A percentile compares a stretch with the other conserved stretches of the same genome.
Evolutionary conservation across 2,797 vertebrate genomes (phyloP).

Genomic region (Salmo trutta): DNA sequence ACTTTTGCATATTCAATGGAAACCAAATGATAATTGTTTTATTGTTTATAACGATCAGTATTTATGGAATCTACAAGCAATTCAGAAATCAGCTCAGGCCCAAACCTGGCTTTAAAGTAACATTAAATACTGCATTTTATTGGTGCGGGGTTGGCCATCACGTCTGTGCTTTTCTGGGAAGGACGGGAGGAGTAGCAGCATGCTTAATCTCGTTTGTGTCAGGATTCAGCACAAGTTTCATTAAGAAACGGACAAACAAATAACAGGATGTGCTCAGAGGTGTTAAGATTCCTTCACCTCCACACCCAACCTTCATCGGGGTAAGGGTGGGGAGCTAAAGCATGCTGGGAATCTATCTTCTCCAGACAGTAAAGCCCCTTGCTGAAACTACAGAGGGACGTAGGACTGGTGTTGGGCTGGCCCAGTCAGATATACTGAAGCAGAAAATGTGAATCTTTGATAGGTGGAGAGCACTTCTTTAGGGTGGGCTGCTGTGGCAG

Average conservation of each 20-base stretch:
- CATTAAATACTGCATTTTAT: not conserved
- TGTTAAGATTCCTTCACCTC: not conserved
- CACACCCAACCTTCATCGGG: not conserved
- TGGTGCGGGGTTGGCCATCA: not conserved
- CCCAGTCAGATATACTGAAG: not conserved
- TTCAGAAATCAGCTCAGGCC: not conserved
- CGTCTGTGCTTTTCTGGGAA: not conserved
- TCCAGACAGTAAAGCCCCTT: not conserved
- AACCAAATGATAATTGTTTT: not conserved
- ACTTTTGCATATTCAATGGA: not conserved
- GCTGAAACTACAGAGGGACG: not conserved
- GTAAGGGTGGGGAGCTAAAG: not conserved
- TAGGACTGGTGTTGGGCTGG: not conserved
- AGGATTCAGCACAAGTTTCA: not conserved
- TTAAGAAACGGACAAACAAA: not conserved
- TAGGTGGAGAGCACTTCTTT: not conserved
- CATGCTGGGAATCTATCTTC: not conserved
- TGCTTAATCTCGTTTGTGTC: not conserved
- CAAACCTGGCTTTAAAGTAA: not conserved
- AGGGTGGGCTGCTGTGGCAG: not conserved
- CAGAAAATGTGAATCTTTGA: not conserved
- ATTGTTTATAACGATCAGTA: not conserved
- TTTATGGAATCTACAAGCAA: conserved; percentile 1
- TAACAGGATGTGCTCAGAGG: not conserved
- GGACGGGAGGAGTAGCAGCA: not conserved